phyloP scores from a whole-genome alignment of 1,140 invertebrate genomes.

The Panonychus citri region DNA sequence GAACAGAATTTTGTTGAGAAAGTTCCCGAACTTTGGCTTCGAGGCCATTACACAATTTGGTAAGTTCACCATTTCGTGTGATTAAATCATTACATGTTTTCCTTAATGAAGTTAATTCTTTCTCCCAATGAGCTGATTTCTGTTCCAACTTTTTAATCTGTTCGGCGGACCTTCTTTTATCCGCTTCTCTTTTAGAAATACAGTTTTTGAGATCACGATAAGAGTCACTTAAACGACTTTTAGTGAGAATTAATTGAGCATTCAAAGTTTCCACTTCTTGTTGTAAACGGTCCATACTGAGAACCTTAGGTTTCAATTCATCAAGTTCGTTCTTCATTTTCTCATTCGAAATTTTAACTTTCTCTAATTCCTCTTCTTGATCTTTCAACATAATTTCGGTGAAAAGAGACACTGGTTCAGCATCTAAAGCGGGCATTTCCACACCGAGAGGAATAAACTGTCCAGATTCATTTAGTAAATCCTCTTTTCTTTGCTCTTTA shows the following conservation, averaged over 20 bases:
- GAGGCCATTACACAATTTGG: background rate
- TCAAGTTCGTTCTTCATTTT: background rate
- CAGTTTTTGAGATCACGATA: background rate
- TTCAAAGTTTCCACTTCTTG: background rate
- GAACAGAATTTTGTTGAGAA: background rate
- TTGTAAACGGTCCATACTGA: background rate
- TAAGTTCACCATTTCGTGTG: no score
- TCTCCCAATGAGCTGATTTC: background rate
- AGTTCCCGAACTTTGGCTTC: background rate
- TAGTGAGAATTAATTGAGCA: background rate
- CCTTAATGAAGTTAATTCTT: background rate
- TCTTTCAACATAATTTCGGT: background rate
- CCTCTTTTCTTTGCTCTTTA: background rate
- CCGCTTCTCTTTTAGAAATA: background rate
- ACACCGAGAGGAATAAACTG: background rate
- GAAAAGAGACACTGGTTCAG: background rate
- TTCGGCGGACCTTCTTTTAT: background rate
- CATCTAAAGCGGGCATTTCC: background rate
- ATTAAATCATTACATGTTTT: background rate
- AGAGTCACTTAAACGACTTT: background rate
- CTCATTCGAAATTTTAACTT: background rate
- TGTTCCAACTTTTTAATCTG: background rate
- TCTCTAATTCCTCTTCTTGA: background rate
- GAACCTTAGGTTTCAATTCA: background rate
- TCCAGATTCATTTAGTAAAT: background rate